Conservation (phyloP, 2,888 invertebrate genomes). For the Harpagoxenus sublaevis region DNA sequence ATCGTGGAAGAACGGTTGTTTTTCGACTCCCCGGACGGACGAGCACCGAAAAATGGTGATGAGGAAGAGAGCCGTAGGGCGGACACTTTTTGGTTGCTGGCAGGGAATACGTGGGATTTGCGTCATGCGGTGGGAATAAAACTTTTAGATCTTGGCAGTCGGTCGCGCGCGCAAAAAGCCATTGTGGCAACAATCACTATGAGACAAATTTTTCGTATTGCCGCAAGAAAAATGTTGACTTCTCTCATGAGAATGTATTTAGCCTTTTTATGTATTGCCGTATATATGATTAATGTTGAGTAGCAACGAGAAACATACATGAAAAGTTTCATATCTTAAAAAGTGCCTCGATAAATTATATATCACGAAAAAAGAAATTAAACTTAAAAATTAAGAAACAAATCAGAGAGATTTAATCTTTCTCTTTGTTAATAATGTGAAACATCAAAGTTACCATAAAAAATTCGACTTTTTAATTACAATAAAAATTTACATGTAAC, state of each 20-base stretch:
- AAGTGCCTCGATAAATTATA: neutral
- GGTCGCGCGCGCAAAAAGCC: conserved; percentile 34
- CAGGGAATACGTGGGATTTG: conserved; percentile 48
- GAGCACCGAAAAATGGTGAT: conserved; percentile 48
- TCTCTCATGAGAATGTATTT: conserved; percentile 36
- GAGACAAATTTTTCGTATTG: conserved; percentile 41
- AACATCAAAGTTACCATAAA: neutral
- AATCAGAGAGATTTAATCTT: neutral
- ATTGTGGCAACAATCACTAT: conserved; percentile 37
- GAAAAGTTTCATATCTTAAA: neutral
- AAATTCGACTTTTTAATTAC: neutral
- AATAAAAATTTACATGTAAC: neutral
- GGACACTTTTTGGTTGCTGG: conserved; percentile 32
- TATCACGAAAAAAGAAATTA: neutral
- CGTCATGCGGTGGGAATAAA: conserved; percentile 47
- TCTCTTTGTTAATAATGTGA: neutral
- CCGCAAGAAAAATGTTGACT: conserved; percentile 30
- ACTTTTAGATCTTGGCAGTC: conserved; percentile 44
- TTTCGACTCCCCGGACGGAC: conserved; percentile 22
- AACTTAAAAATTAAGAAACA: neutral
- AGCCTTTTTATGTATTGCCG: neutral
- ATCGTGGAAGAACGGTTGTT: conserved; percentile 35
- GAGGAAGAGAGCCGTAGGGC: conserved; percentile 47
- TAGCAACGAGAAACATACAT: neutral
- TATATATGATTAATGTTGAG: conserved; percentile 14